Base-by-base conservation (phyloP, 2,888 invertebrate genomes). In the Arctia plantaginis region DNA sequence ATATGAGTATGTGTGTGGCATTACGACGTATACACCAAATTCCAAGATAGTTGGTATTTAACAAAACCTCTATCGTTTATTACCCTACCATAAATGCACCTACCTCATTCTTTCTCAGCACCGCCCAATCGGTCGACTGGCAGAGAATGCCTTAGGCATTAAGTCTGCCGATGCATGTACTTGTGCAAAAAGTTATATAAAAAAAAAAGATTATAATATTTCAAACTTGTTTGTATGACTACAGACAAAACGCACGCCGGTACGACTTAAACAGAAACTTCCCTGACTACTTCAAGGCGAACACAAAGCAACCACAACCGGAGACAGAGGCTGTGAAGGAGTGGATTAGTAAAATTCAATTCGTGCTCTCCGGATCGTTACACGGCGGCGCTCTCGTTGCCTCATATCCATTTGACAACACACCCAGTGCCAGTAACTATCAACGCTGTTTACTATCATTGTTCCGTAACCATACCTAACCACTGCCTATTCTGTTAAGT, bases 401-500 rank as follows among this genome's bases (percentile, higher is more conserved):
- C 66, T 99, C 99, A 88, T 99, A 99, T 93, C 99, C 99, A 0
- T 99, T 98, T 92, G 99, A 99, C 93, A 99, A 99, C 92, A 99
- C 98, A 8, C 98, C 98, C 33, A 98, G 98, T 96, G 97, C 98
- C 93, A 98, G 99, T 99, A 97, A 98, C 89, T 89, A 76, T 85
- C 76, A 62, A 80, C 47, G 65, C 65, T 69, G 71, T 47, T 67
- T 51, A 64, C 35, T 69, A 76, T 66, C 77, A 69, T 73, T 78
- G 44, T 75, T 78, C 39, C 39, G 27, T 67, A 67, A 68, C 39
- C 74, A 51, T 71, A 66, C 72, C 51, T 23, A 51, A 51, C 66
- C 66, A 73, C 70, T 76, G 27, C 23, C 12, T 62, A 4, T 18
- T 15, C 30, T 30, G 30, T 62, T 30, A 30, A 7, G 27, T 62